phyloP scores from a whole-genome alignment of 2,888 invertebrate species.

The Ommatoiulus sabulosus region DNA sequence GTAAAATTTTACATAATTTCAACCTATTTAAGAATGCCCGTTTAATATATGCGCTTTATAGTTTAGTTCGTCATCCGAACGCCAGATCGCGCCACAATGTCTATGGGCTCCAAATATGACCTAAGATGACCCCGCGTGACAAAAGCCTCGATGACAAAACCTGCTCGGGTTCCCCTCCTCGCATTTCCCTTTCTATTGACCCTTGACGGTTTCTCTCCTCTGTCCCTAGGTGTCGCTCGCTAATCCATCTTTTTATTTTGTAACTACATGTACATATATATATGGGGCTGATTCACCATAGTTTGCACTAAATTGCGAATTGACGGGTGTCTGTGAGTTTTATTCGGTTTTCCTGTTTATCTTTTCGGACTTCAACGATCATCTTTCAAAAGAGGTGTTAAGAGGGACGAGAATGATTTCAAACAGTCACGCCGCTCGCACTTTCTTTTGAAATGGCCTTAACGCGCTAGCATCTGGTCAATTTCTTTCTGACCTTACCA shows the following conservation, averaged over 20 bases:
- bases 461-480: not conserved
- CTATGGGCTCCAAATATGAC: not conserved
- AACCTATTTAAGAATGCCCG: no score
- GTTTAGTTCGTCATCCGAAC: not conserved
- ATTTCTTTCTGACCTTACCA: conserved; percentile 9
- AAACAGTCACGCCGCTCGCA: not conserved
- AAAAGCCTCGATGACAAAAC: not conserved
- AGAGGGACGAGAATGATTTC: not conserved
- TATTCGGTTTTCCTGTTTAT: not conserved
- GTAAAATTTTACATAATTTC: no score
- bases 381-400: conserved; percentile 1
- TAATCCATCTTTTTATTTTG: not conserved
- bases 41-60: no score
- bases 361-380: not conserved
- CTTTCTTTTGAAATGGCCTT: not conserved
- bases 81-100: not conserved
- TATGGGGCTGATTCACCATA: not conserved
- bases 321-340: not conserved
- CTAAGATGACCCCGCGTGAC: conserved; percentile 17
- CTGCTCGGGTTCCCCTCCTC: not conserved
- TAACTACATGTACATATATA: not conserved
- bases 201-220: not conserved
- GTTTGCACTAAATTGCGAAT: not conserved
- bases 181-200: not conserved
- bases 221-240: conserved; percentile 6